phyloP scores from a whole-genome alignment of 2,113 vertebrate genomes.

The Heptranchias perlo region DNA sequence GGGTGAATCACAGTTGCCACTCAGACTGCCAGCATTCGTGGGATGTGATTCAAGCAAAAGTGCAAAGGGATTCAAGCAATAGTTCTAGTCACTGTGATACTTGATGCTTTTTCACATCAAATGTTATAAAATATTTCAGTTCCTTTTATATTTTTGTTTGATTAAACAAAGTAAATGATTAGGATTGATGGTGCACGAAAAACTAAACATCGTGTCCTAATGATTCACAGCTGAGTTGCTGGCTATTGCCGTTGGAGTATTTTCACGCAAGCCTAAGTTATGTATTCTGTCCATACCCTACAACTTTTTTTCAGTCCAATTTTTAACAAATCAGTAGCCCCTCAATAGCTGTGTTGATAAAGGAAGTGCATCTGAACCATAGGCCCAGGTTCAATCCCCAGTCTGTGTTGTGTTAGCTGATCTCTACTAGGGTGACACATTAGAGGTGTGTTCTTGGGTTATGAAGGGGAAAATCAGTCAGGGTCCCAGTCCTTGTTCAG shows the following conservation, averaged over 20 bases:
- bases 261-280: background rate
- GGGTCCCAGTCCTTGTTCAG: background rate
- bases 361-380: background rate
- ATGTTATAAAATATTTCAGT: background rate
- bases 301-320: background rate
- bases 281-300: background rate
- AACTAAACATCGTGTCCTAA: background rate
- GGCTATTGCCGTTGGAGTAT: background rate
- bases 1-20: conserved; percentile 25
- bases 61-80: background rate
- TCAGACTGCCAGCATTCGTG: background rate
- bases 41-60: background rate
- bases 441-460: background rate
- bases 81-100: background rate
- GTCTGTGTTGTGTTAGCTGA: background rate
- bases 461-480: background rate
- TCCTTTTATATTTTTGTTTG: background rate
- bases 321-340: background rate
- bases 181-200: background rate
- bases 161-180: background rate
- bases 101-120: background rate
- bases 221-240: background rate
- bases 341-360: background rate
- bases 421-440: background rate
- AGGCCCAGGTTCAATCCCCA: background rate